Base-by-base conservation (phyloP, 2,797 vertebrate species). In the Sebastes diaconus region DNA sequence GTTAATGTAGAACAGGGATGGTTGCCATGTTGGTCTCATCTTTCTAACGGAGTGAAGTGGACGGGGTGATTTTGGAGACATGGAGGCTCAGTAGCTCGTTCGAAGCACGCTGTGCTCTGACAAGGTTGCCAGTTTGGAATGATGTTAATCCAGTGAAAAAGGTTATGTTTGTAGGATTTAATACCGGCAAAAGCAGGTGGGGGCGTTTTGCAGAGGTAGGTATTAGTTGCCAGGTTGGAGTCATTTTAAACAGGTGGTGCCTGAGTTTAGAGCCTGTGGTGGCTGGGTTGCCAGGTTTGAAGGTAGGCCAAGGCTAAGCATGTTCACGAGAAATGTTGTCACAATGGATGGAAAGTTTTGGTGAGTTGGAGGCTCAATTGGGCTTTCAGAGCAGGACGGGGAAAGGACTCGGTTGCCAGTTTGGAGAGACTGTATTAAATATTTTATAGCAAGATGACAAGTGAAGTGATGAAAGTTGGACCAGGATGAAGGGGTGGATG, bases 1-100 rank as follows among this genome's bases (percentile, higher is more conserved):
- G 75, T 84, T 78, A 69, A 75, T 74, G 77, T 29, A 73, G 71
- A 77, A 52, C 60, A 7, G 55, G 58, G 34, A 25, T 1, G 10
- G 55, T 20, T 30, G 14, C 30, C 46, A n/a, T 4, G 16, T 8
- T 63, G 70, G 24, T 32, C 16, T 16, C 1, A 11, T 39, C 46
- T 67, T 50, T 11, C 29, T 64, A 27, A 18, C 34, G 20, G 12
- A 25, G 60, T 6, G 36, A 61, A 64, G 63, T 68, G 66, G 70
- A 73, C 34, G 4, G 60, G 13, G 32, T 46, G 1, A 32, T 65
- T 73, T 57, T 59, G 42, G 63, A 72, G 39, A 65, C 34, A 29
- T 11, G 52, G 22, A 59, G 50, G 25, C 46, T 71, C 58, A 46
- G 54, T 24, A 3, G 59, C 29, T 27, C 12, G 22, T 74, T 66